phyloP scores from a whole-genome alignment of 1,140 invertebrate genomes.

The Acyrthosiphon pisum region DNA sequence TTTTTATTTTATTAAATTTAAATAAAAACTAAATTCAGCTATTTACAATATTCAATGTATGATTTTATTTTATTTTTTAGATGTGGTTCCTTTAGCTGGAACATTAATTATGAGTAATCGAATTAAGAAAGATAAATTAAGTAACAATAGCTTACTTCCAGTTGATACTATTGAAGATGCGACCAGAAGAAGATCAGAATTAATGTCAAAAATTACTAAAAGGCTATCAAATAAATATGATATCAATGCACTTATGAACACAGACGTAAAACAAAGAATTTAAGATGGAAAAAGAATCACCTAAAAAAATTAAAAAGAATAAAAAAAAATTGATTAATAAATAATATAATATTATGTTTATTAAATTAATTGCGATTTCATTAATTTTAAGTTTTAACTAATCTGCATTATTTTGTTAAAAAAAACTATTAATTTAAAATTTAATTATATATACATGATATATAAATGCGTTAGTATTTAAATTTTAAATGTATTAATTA shows the following conservation, averaged over 20 bases:
- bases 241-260: background rate
- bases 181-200: background rate
- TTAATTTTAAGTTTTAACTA: too few species aligned
- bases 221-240: slow-evolving; percentile 45
- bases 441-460: background rate
- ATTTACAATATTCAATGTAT: background rate
- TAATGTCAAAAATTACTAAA: slow-evolving; percentile 45
- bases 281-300: slow-evolving; percentile 11
- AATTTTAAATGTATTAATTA: background rate
- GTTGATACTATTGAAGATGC: slow-evolving; percentile 50
- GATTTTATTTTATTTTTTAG: slow-evolving; percentile 34
- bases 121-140: background rate
- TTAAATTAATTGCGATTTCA: too few species aligned
- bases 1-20: slow-evolving; percentile 5
- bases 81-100: slow-evolving; percentile 25
- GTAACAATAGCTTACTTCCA: background rate
- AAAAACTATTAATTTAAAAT: background rate
- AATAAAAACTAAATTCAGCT: background rate
- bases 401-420: background rate
- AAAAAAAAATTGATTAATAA: slow-evolving; percentile 6
- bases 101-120: slow-evolving; percentile 31
- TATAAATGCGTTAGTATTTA: background rate
- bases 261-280: background rate
- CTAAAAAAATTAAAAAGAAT: slow-evolving; percentile 8
- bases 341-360: too few species aligned